Evolutionary conservation across 2,797 vertebrate species (phyloP).

Genomic region (Semaprochilodus insignis): DNA sequence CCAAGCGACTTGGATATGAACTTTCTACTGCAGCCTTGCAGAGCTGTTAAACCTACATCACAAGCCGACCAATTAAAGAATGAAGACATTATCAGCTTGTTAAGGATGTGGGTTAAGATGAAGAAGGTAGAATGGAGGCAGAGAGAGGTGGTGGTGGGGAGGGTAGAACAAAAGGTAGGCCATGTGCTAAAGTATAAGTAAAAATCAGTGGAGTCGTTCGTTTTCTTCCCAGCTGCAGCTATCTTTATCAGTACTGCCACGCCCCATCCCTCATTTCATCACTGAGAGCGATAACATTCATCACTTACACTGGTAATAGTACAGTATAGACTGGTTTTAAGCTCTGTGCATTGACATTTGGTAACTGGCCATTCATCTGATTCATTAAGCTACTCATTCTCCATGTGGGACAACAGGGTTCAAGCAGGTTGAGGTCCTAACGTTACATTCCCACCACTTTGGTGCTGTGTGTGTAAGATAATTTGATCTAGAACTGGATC

Average conservation of each 20-base stretch:
- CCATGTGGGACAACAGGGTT: too few relatives aligned
- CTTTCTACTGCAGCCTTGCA: not conserved
- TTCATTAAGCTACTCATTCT: too few relatives aligned
- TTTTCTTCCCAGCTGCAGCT: slow-evolving; percentile 18
- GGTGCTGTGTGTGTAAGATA: too few relatives aligned
- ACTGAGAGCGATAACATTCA: too few relatives aligned
- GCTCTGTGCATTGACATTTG: too few relatives aligned
- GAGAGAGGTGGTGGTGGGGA: too few relatives aligned
- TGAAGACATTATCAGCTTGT: slow-evolving; percentile 1
- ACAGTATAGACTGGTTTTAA: too few relatives aligned
- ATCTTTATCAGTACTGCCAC: not conserved
- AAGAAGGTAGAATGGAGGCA: not conserved
- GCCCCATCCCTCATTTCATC: not conserved
- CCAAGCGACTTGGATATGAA: not conserved
- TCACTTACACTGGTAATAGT: too few relatives aligned
- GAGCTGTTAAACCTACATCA: not conserved
- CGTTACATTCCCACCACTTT: too few relatives aligned
- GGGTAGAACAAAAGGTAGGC: not conserved
- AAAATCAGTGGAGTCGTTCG: not conserved
- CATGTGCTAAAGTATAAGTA: not conserved
- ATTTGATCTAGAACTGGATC: too few relatives aligned
- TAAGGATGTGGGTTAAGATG: not conserved
- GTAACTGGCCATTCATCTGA: too few relatives aligned
- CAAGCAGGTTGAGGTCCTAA: too few relatives aligned
- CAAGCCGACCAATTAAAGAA: slow-evolving; percentile 10